phyloP scores from a whole-genome alignment of 2,113 vertebrate genomes.

The Poicephalus meyeri region DNA sequence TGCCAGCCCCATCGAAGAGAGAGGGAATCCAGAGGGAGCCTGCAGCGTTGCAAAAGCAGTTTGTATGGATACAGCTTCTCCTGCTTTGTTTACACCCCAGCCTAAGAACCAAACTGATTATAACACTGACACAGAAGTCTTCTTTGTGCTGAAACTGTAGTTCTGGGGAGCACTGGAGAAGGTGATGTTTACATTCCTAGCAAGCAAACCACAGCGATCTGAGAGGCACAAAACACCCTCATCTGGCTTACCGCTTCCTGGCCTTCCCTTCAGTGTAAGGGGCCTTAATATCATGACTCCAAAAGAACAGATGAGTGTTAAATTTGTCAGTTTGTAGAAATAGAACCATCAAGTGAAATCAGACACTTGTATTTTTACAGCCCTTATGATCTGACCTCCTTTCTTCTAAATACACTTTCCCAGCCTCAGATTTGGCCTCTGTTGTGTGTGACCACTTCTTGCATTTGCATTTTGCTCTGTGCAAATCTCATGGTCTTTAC shows the following conservation, averaged over 20 bases:
- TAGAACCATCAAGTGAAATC: neutral
- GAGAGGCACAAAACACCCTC: neutral
- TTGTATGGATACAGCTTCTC: constrained; percentile 74
- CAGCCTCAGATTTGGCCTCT: neutral
- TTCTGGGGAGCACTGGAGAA: neutral
- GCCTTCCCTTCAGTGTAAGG: neutral
- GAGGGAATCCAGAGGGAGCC: constrained; percentile 90
- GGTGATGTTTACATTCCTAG: constrained; percentile 24
- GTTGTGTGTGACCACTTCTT: neutral
- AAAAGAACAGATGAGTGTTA: neutral
- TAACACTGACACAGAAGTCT: constrained; percentile 70
- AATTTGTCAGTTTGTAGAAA: neutral
- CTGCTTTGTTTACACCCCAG: constrained; percentile 64
- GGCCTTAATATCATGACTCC: neutral
- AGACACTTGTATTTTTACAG: neutral
- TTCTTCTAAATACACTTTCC: neutral
- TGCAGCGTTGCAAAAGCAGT: constrained; percentile 81
- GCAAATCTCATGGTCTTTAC: neutral
- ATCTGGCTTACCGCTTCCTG: neutral
- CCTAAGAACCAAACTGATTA: constrained; percentile 57
- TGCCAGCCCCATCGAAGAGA: constrained; percentile 83
- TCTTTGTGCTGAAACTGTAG: constrained; percentile 83
- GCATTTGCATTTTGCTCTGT: neutral
- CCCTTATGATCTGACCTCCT: neutral
- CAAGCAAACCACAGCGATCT: neutral